Conservation (phyloP, 2,888 invertebrate species). For the Polyommatus icarus region DNA sequence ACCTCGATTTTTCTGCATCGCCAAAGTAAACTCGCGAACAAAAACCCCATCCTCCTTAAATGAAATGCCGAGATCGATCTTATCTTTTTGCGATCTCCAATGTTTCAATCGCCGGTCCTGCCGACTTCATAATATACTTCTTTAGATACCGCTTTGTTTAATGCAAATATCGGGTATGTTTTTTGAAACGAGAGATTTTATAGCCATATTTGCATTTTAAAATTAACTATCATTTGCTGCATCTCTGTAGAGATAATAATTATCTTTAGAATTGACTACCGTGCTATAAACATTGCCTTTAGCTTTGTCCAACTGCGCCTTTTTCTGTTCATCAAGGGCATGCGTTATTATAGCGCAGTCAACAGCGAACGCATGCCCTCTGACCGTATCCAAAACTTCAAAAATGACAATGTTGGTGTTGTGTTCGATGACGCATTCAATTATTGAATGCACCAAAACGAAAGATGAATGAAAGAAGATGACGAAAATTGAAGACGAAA, state of each 20-base stretch:
- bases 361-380: too few species aligned
- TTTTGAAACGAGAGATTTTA: not conserved
- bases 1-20: not conserved
- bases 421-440: too few species aligned
- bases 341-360: too few species aligned
- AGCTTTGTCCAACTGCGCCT: too few species aligned
- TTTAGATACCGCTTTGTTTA: constrained; percentile 20
- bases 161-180: constrained; percentile 19
- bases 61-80: constrained; percentile 42
- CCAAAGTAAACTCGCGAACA: not conserved
- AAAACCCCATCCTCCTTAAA: constrained; percentile 5
- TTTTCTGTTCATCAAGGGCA: too few species aligned
- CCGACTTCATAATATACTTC: constrained; percentile 54
- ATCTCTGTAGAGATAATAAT: not conserved
- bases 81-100: constrained; percentile 58
- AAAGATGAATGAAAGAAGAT: too few species aligned
- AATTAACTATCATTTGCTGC: not conserved
- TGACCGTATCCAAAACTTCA: too few species aligned
- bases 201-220: not conserved
- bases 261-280: not conserved
- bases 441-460: too few species aligned
- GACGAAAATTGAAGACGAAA: too few species aligned
- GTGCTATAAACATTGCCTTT: too few species aligned
- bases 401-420: too few species aligned
- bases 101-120: constrained; percentile 62